phyloP scores from a whole-genome alignment of 30 jellyfish, hydroid and myxozoan genomes.

The Hydractinia symbiolongicarpus region DNA sequence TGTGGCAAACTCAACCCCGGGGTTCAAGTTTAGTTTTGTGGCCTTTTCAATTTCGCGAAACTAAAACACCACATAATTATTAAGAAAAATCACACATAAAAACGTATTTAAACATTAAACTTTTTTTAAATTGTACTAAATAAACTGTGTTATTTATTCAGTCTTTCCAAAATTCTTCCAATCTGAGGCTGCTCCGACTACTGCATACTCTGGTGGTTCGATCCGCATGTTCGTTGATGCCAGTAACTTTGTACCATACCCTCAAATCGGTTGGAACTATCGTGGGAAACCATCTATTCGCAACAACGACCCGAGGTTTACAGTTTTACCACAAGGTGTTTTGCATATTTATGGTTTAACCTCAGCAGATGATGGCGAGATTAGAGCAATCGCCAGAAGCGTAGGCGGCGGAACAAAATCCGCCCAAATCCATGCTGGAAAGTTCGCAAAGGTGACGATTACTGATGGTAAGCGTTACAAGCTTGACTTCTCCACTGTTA shows the following conservation, averaged over 20 bases:
- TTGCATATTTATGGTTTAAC: slow-evolving; percentile 39
- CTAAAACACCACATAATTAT: too few species aligned
- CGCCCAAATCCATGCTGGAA: slow-evolving; percentile 29
- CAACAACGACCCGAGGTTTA: slow-evolving; percentile 54
- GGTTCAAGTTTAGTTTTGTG: too few species aligned
- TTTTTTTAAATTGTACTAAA: too few species aligned
- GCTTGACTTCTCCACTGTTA: not conserved
- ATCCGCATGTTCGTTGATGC: slow-evolving; percentile 57
- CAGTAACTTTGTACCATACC: slow-evolving; percentile 63
- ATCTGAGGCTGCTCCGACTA: not conserved
- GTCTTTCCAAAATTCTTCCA: slow-evolving; percentile 9
- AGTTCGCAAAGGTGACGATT: slow-evolving; percentile 42
- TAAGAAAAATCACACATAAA: too few species aligned
- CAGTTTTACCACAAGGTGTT: slow-evolving; percentile 79
- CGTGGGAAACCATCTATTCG: slow-evolving; percentile 52
- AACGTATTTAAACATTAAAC: too few species aligned
- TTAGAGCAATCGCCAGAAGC: slow-evolving; percentile 61
- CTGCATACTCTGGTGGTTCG: slow-evolving; percentile 67
- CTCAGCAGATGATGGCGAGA: slow-evolving; percentile 59
- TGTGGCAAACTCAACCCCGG: too few species aligned
- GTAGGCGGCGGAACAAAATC: slow-evolving; percentile 25
- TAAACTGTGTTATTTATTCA: not conserved
- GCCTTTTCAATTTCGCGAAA: too few species aligned
- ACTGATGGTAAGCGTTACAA: slow-evolving; percentile 41
- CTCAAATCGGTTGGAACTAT: slow-evolving; percentile 75